These are phyloP conservation scores for Xenopus petersii DNA, from an alignment of 2,797 vertebrate species.

Conservation along the genomic window DNA sequence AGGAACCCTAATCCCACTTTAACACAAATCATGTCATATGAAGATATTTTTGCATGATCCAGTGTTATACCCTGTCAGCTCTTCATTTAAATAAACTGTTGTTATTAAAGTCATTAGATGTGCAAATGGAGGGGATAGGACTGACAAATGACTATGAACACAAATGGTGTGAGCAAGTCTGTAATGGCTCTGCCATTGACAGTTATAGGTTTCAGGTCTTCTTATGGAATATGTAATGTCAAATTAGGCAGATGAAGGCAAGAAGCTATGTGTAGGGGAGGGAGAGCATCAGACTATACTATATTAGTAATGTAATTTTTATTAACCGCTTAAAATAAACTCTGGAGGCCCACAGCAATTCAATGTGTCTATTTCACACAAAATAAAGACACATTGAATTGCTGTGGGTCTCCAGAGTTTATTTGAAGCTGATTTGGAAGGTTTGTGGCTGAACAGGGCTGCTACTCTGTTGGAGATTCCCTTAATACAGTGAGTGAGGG, in stretches of 20 bases:
- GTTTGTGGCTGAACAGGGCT: too few relatives aligned
- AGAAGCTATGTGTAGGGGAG: too few relatives aligned
- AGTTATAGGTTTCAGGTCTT: conserved; percentile 1
- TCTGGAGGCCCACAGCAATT: too few relatives aligned
- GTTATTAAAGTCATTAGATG: neutral
- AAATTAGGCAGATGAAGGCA: neutral
- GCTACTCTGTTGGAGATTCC: too few relatives aligned
- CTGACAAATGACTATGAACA: neutral
- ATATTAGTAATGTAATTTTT: too few relatives aligned
- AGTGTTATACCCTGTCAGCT: neutral
- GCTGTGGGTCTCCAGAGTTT: too few relatives aligned
- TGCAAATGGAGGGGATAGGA: neutral
- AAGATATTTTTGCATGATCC: neutral
- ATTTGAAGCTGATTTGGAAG: too few relatives aligned
- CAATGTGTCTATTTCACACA: too few relatives aligned
- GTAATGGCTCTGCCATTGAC: conserved; percentile 13
- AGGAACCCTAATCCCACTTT: neutral
- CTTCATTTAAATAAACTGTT: conserved; percentile 1
- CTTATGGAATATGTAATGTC: conserved; percentile 17
- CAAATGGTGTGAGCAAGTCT: neutral
- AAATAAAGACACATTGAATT: too few relatives aligned
- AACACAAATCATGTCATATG: neutral
- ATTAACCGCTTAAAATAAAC: too few relatives aligned
- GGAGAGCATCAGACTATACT: too few relatives aligned
- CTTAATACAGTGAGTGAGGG: too few relatives aligned